Conservation (phyloP, 1,140 invertebrate genomes). For the Psilanteris sp. region DNA sequence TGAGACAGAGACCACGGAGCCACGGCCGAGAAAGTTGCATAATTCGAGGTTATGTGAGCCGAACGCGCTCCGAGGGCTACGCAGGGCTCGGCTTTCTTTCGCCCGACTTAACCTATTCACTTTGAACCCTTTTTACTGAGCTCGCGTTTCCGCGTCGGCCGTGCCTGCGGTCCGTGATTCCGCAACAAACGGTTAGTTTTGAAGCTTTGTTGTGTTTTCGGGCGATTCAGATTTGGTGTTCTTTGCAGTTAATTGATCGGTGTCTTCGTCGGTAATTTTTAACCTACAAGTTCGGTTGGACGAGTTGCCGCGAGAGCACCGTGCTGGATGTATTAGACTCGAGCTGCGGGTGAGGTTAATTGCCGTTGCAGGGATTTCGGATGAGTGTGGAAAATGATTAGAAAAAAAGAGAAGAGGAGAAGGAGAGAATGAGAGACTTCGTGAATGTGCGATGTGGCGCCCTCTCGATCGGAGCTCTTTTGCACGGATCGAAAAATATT, state of each 20-base stretch:
- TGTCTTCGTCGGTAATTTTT: neutral
- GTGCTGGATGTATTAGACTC: neutral
- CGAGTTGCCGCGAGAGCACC: no score
- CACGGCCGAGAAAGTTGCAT: slow-evolving; percentile 33
- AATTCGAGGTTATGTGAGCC: slow-evolving; percentile 57
- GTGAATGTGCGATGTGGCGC: slow-evolving; percentile 25
- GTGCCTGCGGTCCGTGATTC: no score
- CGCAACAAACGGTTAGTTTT: no score
- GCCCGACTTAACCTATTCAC: slow-evolving; percentile 18
- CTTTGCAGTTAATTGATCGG: neutral
- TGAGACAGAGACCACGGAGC: neutral
- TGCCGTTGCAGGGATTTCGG: no score
- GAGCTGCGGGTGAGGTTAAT: no score
- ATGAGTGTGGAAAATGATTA: slow-evolving; percentile 30
- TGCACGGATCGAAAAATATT: neutral
- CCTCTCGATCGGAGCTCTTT: slow-evolving; percentile 16
- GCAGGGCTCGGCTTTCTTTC: neutral
- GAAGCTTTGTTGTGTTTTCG: no score
- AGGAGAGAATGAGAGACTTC: slow-evolving; percentile 7
- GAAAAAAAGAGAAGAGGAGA: slow-evolving; percentile 12
- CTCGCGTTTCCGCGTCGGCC: neutral
- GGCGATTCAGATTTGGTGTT: no score
- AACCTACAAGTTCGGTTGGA: slow-evolving; percentile 1
- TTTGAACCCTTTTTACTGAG: neutral
- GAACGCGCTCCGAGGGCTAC: slow-evolving; percentile 1